A percentile compares a stretch with the other conserved stretches of the same genome.
Conservation (phyloP, 2,113 vertebrate species). For the Serilophus lunatus region DNA sequence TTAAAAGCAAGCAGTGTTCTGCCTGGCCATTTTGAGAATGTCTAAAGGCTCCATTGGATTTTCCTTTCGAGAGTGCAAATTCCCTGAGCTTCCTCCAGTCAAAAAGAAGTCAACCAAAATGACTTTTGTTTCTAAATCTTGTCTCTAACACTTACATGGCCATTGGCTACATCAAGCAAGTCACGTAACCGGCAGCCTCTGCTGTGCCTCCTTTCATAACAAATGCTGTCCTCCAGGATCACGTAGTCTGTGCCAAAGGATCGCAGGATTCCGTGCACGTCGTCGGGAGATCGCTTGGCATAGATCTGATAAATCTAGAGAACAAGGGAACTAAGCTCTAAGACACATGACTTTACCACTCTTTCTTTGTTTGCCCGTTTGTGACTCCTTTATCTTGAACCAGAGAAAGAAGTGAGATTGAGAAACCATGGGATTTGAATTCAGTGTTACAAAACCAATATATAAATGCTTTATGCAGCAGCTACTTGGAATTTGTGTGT, state of each 20-base stretch:
- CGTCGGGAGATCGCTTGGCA: slow-evolving; percentile 82
- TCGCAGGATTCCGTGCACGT: slow-evolving; percentile 80
- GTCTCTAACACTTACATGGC: slow-evolving; percentile 80
- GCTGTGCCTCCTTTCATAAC: slow-evolving; percentile 86
- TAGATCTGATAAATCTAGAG: slow-evolving; percentile 94
- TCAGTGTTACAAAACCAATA: not conserved
- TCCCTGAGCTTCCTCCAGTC: not conserved
- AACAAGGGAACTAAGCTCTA: not conserved
- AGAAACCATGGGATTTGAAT: not conserved
- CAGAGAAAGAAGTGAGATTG: not conserved
- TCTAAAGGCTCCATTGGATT: not conserved
- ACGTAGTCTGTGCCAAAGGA: slow-evolving; percentile 87
- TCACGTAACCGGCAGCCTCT: slow-evolving; percentile 91
- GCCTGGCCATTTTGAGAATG: not conserved
- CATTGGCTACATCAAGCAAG: slow-evolving; percentile 89
- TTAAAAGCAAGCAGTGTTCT: not conserved
- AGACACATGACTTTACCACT: not conserved
- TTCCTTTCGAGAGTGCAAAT: not conserved
- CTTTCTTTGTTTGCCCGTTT: not conserved
- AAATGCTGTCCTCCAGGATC: slow-evolving; percentile 95
- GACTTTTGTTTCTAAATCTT: too few species aligned
- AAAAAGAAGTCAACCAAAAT: not conserved
- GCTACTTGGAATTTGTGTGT: not conserved
- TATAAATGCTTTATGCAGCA: not conserved
- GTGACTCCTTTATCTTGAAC: not conserved